Conservation (phyloP, 1,140 invertebrate genomes). For the Papilio xuthus region DNA sequence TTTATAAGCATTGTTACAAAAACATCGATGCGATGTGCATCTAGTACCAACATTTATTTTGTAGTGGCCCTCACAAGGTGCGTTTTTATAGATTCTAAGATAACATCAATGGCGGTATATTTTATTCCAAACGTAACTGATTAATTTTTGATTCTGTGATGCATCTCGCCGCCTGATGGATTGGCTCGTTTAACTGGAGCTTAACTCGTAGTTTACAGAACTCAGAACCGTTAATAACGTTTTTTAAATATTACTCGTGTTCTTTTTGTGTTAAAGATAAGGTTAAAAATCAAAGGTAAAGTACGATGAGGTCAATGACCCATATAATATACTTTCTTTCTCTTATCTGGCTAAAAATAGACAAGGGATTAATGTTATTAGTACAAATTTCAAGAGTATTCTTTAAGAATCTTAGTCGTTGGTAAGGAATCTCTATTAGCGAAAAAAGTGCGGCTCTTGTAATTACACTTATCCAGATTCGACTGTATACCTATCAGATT, state of each 20-base stretch:
- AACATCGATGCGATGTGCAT: not conserved
- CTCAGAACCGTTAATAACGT: not conserved
- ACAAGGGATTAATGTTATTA: too few species aligned
- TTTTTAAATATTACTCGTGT: not conserved
- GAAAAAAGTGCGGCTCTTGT: too few species aligned
- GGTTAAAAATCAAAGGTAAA: not conserved
- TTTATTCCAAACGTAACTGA: conserved; percentile 28
- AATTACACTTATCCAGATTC: too few species aligned
- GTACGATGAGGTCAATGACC: not conserved
- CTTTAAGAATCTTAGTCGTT: too few species aligned
- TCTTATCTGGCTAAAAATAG: not conserved
- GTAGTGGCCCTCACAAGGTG: not conserved
- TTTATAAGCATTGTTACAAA: too few species aligned
- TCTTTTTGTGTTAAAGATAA: not conserved
- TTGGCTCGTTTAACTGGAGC: conserved; percentile 10
- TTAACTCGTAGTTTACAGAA: not conserved
- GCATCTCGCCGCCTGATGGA: conserved; percentile 26
- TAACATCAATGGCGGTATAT: conserved; percentile 8
- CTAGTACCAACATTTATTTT: not conserved
- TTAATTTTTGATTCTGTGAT: conserved; percentile 26
- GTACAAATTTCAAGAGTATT: too few species aligned
- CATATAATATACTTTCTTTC: not conserved
- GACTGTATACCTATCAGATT: not conserved
- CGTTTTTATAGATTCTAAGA: conserved; percentile 6
- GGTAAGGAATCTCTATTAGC: too few species aligned